Conservation (phyloP, 2,888 invertebrate species). For the Protodeltote pygarga region DNA sequence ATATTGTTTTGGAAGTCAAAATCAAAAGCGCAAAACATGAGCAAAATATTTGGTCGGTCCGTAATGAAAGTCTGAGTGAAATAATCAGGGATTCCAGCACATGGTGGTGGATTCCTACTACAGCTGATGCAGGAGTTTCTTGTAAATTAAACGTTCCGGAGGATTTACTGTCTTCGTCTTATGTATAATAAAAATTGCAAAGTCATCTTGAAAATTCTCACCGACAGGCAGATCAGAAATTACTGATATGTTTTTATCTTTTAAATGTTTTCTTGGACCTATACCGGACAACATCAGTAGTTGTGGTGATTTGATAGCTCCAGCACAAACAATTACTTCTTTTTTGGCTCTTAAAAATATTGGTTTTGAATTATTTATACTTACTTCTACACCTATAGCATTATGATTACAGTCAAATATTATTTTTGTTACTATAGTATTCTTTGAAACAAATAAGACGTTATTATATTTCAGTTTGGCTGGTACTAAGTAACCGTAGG, state of each 20-base stretch:
- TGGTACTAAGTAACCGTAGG: slow-evolving; percentile 18
- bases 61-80: slow-evolving; percentile 1
- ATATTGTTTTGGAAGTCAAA: slow-evolving; percentile 3
- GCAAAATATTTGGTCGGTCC: neutral
- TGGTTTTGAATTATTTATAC: slow-evolving; percentile 1
- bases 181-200: slow-evolving; percentile 2
- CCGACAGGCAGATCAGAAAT: slow-evolving; percentile 71
- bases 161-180: neutral
- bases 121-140: neutral
- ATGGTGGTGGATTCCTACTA: slow-evolving; percentile 1
- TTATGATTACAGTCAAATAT: slow-evolving; percentile 22
- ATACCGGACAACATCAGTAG: slow-evolving; percentile 75
- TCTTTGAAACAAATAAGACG: slow-evolving; percentile 9
- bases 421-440: slow-evolving; percentile 21
- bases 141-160: slow-evolving; percentile 4
- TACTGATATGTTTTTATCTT: slow-evolving; percentile 55
- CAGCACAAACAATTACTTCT: slow-evolving; percentile 74
- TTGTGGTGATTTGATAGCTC: slow-evolving; percentile 71
- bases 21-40: slow-evolving; percentile 5
- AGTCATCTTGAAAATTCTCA: slow-evolving; percentile 47
- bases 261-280: slow-evolving; percentile 65
- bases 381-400: slow-evolving; percentile 24
- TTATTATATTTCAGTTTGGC: slow-evolving; percentile 15
- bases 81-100: slow-evolving; percentile 13
- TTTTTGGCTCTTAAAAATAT: slow-evolving; percentile 34